Percentiles rank a stretch among this genome's conserved stretches.
These are phyloP conservation scores for Suillia variegata DNA, from an alignment of 2,888 invertebrate species.

Conservation along the genomic window DNA sequence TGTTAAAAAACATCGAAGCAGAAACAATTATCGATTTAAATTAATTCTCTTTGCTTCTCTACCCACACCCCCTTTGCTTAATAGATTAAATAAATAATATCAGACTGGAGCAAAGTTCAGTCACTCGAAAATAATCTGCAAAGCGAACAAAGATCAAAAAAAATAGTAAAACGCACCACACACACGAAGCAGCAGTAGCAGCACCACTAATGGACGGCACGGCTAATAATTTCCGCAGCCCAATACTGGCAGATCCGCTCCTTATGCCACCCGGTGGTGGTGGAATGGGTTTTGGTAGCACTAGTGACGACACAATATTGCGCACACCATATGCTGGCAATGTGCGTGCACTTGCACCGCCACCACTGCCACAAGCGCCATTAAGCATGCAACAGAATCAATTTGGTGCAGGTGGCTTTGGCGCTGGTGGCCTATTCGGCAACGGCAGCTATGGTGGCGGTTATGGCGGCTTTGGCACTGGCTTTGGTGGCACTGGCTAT, in stretches of 20 bases:
- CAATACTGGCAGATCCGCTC: conserved; percentile 46
- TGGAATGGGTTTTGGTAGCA: conserved; percentile 11
- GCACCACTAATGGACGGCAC: background rate
- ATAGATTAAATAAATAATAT: too few species aligned
- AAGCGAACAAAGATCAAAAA: background rate
- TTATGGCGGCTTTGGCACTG: conserved; percentile 37
- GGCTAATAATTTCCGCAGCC: conserved; percentile 44
- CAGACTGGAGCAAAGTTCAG: conserved; percentile 12
- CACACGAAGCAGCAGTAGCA: background rate
- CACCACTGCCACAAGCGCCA: conserved; percentile 40
- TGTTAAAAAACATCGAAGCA: too few species aligned
- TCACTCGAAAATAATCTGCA: background rate
- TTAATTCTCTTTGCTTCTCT: background rate
- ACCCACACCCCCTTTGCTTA: too few species aligned
- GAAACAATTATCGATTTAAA: background rate
- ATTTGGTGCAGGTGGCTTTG: conserved; percentile 25
- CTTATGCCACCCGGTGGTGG: conserved; percentile 38
- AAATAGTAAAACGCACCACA: background rate
- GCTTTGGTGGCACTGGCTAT: conserved; percentile 27
- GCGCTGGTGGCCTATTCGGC: conserved; percentile 5
- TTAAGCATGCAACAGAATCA: conserved; percentile 27
- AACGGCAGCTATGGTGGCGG: conserved; percentile 40
- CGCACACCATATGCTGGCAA: conserved; percentile 52
- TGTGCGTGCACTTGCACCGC: conserved; percentile 44
- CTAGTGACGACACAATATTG: conserved; percentile 32